Evolutionary conservation across 2,113 vertebrate species (phyloP).

Genomic region (Gambusia affinis): DNA sequence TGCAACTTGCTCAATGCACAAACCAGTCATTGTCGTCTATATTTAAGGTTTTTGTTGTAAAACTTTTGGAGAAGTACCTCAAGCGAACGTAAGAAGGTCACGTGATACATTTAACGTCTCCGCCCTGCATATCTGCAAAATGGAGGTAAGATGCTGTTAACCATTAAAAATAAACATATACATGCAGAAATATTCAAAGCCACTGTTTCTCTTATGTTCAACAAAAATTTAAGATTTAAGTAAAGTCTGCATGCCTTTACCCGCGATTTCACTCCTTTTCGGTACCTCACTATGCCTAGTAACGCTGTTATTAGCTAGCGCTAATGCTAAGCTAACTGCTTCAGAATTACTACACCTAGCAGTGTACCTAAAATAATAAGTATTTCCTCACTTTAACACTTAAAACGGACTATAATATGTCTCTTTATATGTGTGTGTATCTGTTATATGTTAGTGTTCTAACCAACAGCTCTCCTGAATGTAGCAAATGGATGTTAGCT

Average conservation of each 20-base stretch:
- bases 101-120: constrained; percentile 30
- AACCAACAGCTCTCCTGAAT: background rate
- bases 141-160: constrained; percentile 65
- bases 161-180: background rate
- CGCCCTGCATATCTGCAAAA: constrained; percentile 55
- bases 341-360: constrained; percentile 21
- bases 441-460: background rate
- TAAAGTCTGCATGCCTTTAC: background rate
- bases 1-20: background rate
- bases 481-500: background rate
- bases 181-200: background rate
- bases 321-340: constrained; percentile 21
- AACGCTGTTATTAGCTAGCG: background rate
- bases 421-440: too few relatives aligned
- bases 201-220: rapidly evolving
- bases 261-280: rapidly evolving
- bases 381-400: background rate
- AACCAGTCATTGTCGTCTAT: background rate
- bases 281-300: background rate
- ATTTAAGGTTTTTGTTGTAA: background rate
- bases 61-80: too few relatives aligned
- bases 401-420: too few relatives aligned
- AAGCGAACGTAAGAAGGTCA: constrained; percentile 11
- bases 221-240: rapidly evolving
- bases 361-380: too few relatives aligned